Evolutionary conservation across 2,888 invertebrate genomes (phyloP).

Genomic region (Cerceris rybyensis): DNA sequence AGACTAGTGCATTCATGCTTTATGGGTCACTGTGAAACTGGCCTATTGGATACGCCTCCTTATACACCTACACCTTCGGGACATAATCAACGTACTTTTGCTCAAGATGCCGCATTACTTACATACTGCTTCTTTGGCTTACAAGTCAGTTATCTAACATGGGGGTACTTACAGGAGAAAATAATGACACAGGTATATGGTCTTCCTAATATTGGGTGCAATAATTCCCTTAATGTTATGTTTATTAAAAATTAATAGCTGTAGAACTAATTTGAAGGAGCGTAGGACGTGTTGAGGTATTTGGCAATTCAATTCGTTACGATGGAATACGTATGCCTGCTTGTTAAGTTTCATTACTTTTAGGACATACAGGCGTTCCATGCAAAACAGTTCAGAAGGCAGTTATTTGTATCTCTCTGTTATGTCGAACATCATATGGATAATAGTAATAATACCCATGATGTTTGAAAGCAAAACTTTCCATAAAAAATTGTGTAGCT

Average conservation of each 20-base stretch:
- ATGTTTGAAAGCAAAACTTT: too few relatives aligned
- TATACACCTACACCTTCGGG: constrained; percentile 71
- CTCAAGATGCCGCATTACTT: constrained; percentile 85
- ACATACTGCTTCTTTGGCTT: constrained; percentile 93
- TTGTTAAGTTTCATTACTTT: too few relatives aligned
- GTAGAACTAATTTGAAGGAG: neutral
- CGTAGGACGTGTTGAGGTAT: too few relatives aligned
- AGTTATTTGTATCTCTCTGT: too few relatives aligned
- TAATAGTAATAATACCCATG: too few relatives aligned
- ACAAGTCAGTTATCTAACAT: constrained; percentile 95
- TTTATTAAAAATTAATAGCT: neutral
- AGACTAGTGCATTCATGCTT: constrained; percentile 83
- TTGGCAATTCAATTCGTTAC: too few relatives aligned
- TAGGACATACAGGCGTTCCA: too few relatives aligned
- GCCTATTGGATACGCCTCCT: constrained; percentile 76
- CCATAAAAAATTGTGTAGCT: too few relatives aligned
- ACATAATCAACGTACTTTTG: constrained; percentile 82
- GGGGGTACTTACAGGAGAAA: constrained; percentile 98
- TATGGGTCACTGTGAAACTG: constrained; percentile 82
- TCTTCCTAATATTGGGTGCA: neutral
- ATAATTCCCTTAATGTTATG: too few relatives aligned
- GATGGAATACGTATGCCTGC: too few relatives aligned
- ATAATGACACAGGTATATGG: constrained; percentile 94
- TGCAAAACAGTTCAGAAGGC: too few relatives aligned
- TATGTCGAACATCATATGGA: too few relatives aligned